Evolutionary conservation across 1,140 invertebrate genomes (phyloP), one percentile per base, ranked within the genome.

Genomic region (Colletes latitarsis): DNA sequence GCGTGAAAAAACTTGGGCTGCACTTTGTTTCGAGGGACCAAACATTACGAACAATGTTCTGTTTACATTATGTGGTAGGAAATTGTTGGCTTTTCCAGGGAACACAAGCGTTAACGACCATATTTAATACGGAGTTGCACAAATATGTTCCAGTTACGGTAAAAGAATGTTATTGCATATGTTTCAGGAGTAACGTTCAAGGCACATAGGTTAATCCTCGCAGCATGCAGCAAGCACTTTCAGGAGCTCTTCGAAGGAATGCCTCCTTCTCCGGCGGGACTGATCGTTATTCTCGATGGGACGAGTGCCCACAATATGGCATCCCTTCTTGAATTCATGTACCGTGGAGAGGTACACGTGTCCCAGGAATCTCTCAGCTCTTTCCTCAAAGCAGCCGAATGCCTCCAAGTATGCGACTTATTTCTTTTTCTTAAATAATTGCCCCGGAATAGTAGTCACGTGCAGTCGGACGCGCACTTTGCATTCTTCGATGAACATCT

Each of bases 151-250:
- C 30, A 30, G 2, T 30, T 30, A 30, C 30, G 30, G 30, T 30
- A 30, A 30, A 30, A 30, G 1, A 30, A 30, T 30, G 39, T 74
- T 80, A n/a, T 75, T 30, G 46, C 62, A 46, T 77, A 0, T 86
- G 87, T 95, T 95, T 1, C 94, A 98, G 97, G 97, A 91, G 96
- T 97, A 89, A 97, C 97, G 87, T 97, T 98, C 92, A 97, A 97
- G 93, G 97, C 97, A 82, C 98, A 98, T 94, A 96, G 96, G 92
- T 94, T 98, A 85, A 98, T 98, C 81, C 94, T 98, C 91, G 97
- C 98, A 87, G 97, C 98, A 91, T 98, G 97, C 94, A 98, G 97
- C 93, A 97, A 98, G 92, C 98, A 98, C 92, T 97, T 98, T 93
- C 97, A 98, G 90, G 97, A 98, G 93, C 92, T 98, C 77, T 98